phyloP scores from a whole-genome alignment of 1,140 invertebrate species.

The Drepana arcuata region DNA sequence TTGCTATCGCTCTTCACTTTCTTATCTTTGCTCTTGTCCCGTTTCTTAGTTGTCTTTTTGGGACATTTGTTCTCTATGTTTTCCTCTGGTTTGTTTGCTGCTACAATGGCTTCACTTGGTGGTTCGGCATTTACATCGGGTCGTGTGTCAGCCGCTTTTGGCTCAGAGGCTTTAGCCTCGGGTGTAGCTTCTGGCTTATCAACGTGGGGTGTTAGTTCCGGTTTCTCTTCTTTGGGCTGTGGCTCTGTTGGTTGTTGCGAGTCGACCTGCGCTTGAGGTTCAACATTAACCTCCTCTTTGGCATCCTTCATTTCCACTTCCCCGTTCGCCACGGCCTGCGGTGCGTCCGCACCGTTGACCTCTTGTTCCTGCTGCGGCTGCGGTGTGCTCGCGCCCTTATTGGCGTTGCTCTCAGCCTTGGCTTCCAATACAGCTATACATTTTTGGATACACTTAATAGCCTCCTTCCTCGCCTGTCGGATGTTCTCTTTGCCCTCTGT shows the following conservation, averaged over 20 bases:
- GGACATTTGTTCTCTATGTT: slow-evolving; percentile 33
- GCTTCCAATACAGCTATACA: slow-evolving; percentile 87
- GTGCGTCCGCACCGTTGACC: slow-evolving; percentile 15
- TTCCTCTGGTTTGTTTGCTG: slow-evolving; percentile 26
- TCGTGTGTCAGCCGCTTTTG: slow-evolving; percentile 21
- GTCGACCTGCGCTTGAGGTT: slow-evolving; percentile 7
- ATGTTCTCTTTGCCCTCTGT: slow-evolving; percentile 93
- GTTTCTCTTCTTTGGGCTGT: slow-evolving; percentile 8
- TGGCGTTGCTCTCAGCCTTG: slow-evolving; percentile 73
- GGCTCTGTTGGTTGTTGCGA: neutral
- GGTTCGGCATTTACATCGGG: slow-evolving; percentile 22
- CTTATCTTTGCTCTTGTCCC: slow-evolving; percentile 67
- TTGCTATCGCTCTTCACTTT: slow-evolving; percentile 22
- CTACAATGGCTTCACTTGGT: slow-evolving; percentile 12
- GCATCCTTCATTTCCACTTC: slow-evolving; percentile 55
- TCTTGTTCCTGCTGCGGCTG: slow-evolving; percentile 51
- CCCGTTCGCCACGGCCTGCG: slow-evolving; percentile 35
- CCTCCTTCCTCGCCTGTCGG: slow-evolving; percentile 86
- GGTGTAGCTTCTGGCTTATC: slow-evolving; percentile 6
- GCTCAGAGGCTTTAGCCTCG: neutral
- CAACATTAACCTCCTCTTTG: slow-evolving; percentile 29
- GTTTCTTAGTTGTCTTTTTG: slow-evolving; percentile 52
- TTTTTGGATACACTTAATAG: slow-evolving; percentile 90
- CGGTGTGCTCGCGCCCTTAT: slow-evolving; percentile 14
- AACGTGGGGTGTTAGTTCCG: slow-evolving; percentile 7